A percentile compares a stretch with the other conserved stretches of the same genome.
phyloP scores from a whole-genome alignment of 2,888 invertebrate species.

The Leptinotarsa peninsularis region DNA sequence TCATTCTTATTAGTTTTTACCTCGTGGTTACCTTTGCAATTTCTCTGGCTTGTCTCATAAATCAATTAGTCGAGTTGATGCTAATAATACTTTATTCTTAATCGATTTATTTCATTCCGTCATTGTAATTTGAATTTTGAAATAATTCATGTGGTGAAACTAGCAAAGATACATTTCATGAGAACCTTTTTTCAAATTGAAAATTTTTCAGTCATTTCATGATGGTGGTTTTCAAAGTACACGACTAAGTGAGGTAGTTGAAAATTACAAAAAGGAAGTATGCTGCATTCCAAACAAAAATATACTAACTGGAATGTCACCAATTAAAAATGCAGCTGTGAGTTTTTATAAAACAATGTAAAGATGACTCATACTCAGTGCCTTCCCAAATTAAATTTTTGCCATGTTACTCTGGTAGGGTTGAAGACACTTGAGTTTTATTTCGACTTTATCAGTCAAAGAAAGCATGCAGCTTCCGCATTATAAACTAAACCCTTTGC shows the following conservation, averaged over 20 bases:
- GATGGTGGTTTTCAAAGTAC: neutral
- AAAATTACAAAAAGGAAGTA: neutral
- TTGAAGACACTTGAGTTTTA: no score
- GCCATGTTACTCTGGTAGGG: no score
- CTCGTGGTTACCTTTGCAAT: neutral
- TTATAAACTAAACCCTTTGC: no score
- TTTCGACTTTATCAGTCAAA: no score
- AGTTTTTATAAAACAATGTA: neutral
- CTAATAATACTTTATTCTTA: neutral
- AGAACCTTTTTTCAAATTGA: neutral
- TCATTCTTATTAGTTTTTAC: neutral
- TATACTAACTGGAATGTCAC: neutral
- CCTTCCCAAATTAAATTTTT: neutral
- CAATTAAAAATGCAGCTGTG: neutral
- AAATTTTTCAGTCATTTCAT: neutral
- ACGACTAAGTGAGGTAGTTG: neutral
- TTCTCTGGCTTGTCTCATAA: neutral
- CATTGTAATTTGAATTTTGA: neutral
- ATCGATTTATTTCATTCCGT: neutral
- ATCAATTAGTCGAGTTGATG: conserved; percentile 7
- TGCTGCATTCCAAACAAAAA: neutral
- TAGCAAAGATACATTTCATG: neutral
- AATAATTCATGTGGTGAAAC: neutral
- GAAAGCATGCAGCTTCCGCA: no score
- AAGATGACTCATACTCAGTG: neutral